Conservation (phyloP, 2,888 invertebrate species). For the Alviniconcha strummeri region DNA sequence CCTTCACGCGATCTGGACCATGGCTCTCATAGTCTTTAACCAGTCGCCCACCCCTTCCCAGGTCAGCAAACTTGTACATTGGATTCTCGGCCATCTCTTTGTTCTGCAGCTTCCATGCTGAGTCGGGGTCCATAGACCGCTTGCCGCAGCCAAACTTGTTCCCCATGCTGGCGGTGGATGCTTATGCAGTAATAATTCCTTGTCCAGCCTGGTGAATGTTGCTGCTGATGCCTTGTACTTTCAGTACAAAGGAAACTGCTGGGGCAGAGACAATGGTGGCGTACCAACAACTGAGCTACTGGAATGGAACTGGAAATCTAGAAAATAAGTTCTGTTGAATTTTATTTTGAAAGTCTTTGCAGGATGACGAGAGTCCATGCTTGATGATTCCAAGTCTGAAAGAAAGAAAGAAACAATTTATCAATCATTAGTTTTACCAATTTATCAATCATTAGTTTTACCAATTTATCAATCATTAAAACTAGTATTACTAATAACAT, state of each 20-base stretch:
- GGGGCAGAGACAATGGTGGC: too few relatives aligned
- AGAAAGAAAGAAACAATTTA: not conserved
- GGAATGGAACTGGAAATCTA: too few relatives aligned
- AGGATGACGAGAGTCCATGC: not conserved
- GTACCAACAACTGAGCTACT: too few relatives aligned
- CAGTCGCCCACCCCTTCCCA: slow-evolving; percentile 63
- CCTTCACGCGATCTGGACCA: slow-evolving; percentile 60
- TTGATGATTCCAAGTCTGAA: not conserved
- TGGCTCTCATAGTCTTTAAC: slow-evolving; percentile 59
- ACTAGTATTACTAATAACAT: too few relatives aligned
- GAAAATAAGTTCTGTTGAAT: too few relatives aligned
- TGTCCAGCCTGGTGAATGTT: too few relatives aligned
- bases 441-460: too few relatives aligned
- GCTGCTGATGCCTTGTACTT: not conserved
- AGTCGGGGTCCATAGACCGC: slow-evolving; percentile 56
- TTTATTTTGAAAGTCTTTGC: not conserved
- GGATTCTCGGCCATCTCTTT: slow-evolving; percentile 65
- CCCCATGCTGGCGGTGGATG: slow-evolving; percentile 40
- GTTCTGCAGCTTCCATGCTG: slow-evolving; percentile 71
- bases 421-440: too few relatives aligned
- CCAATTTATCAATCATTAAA: too few relatives aligned
- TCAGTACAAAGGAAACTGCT: too few relatives aligned
- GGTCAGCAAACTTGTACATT: slow-evolving; percentile 67
- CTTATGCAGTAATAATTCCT: too few relatives aligned
- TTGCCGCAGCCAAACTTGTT: slow-evolving; percentile 45